Conservation (phyloP, 1,140 invertebrate genomes). For the Teleogryllus occipitalis region DNA sequence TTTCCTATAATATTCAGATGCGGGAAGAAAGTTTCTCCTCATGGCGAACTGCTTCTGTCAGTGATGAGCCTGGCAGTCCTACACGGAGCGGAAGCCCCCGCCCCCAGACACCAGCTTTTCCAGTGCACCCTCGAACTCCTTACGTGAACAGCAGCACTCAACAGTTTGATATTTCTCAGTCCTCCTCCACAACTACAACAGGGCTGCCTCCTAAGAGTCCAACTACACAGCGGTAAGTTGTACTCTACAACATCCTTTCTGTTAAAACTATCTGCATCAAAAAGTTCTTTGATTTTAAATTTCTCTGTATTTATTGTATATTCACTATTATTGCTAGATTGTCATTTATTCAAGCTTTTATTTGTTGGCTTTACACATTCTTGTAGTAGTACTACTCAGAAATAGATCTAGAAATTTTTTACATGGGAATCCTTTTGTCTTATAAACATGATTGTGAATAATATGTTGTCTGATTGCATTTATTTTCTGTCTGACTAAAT, state of each 20-base stretch:
- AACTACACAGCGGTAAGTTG: constrained; percentile 54
- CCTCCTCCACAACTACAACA: constrained; percentile 23
- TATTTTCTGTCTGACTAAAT: too few species aligned
- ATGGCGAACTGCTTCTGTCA: constrained; percentile 49
- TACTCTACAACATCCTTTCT: not conserved
- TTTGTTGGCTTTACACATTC: too few species aligned
- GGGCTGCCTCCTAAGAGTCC: constrained; percentile 60
- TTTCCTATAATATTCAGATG: constrained; percentile 35
- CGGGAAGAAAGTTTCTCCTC: constrained; percentile 54
- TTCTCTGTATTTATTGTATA: too few species aligned
- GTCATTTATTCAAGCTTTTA: too few species aligned
- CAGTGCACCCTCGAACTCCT: constrained; percentile 78
- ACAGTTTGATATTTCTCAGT: constrained; percentile 44
- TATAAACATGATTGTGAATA: too few species aligned
- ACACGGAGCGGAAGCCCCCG: constrained; percentile 44
- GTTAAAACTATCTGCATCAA: too few species aligned
- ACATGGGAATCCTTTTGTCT: too few species aligned
- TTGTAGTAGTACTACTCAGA: too few species aligned
- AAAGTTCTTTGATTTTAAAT: too few species aligned
- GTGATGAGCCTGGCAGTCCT: constrained; percentile 39
- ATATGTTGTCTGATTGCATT: too few species aligned
- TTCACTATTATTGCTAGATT: too few species aligned
- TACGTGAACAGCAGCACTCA: constrained; percentile 58
- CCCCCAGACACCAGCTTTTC: constrained; percentile 82
- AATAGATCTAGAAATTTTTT: too few species aligned